phyloP scores from a whole-genome alignment of 2,113 vertebrate species.

The Macquaria ambigua region DNA sequence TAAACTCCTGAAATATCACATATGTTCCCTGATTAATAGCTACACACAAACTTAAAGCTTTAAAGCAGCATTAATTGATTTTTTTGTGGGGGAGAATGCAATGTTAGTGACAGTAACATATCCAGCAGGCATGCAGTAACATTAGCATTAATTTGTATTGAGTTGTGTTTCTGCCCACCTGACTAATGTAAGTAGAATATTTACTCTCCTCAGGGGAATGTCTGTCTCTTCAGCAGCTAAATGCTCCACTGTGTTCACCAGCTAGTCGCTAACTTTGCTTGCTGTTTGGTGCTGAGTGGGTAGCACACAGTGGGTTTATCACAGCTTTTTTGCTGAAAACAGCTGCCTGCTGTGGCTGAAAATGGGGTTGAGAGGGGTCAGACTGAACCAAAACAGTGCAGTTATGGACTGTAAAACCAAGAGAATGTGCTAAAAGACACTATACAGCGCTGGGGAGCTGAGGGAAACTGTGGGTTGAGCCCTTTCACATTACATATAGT shows the following conservation, averaged over 20 bases:
- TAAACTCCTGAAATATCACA: background rate
- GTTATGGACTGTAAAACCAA: too few species aligned
- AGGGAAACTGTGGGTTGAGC: too few species aligned
- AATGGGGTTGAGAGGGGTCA: too few species aligned
- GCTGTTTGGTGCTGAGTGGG: background rate
- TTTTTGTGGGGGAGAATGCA: background rate
- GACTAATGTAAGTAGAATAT: background rate
- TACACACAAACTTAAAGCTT: background rate
- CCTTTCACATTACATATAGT: background rate
- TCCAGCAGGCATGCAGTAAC: background rate
- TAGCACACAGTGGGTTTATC: background rate
- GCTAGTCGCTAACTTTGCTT: background rate
- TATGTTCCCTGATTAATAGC: background rate
- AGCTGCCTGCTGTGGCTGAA: too few species aligned
- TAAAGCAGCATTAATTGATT: background rate
- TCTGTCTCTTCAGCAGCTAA: background rate
- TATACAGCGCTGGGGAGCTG: too few species aligned
- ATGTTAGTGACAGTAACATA: background rate
- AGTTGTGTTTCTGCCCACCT: background rate
- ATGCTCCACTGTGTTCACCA: background rate
- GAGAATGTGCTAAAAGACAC: too few species aligned
- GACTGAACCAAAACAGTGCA: too few species aligned
- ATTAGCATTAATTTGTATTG: background rate
- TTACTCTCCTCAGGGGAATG: background rate
- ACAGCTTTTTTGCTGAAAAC: background rate